Evolutionary conservation across 1,140 invertebrate species (phyloP).

Genomic region (Trichonephila inaurata): DNA sequence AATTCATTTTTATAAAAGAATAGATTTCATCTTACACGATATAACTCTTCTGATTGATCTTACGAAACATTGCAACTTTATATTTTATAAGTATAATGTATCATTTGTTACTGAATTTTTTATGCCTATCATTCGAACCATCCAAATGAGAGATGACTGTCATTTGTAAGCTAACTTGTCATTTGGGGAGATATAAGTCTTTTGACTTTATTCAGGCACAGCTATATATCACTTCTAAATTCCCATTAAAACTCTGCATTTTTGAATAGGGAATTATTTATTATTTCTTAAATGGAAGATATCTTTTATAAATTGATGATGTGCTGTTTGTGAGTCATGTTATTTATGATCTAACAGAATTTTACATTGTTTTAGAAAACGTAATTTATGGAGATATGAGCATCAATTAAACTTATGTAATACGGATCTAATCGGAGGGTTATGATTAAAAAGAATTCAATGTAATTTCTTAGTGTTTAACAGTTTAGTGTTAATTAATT

Average conservation of each 20-base stretch:
- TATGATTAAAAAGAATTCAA: too few relatives aligned
- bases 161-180: slow-evolving; percentile 16
- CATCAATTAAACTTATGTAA: too few relatives aligned
- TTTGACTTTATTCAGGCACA: slow-evolving; percentile 7
- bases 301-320: neutral
- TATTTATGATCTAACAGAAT: neutral
- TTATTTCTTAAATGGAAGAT: neutral
- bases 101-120: neutral
- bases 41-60: neutral
- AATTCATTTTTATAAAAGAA: too few relatives aligned
- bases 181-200: neutral
- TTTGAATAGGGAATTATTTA: neutral
- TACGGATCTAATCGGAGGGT: too few relatives aligned
- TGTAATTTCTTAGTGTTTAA: too few relatives aligned
- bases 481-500: too few relatives aligned
- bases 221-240: neutral
- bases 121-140: neutral
- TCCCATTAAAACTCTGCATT: neutral
- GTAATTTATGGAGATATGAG: too few relatives aligned
- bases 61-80: neutral
- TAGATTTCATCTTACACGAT: too few relatives aligned
- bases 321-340: neutral
- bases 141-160: neutral
- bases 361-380: neutral
- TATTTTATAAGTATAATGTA: neutral